phyloP scores from a whole-genome alignment of 2,888 invertebrate species.

The Chydorus sphaericus region DNA sequence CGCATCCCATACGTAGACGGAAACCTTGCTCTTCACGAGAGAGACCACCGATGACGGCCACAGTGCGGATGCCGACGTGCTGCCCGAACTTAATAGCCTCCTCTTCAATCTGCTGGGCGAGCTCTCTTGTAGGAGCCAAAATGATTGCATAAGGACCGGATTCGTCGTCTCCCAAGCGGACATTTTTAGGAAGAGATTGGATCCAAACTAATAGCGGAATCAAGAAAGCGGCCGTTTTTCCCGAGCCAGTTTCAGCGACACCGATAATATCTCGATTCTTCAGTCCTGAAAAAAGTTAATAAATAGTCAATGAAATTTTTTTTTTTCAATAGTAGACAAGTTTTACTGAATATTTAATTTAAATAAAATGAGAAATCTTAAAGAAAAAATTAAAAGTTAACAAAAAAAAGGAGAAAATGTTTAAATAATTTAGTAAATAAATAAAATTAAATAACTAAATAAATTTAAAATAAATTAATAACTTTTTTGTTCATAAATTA shows the following conservation, averaged over 20 bases:
- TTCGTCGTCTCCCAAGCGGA: conserved; percentile 74
- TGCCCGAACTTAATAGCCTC: conserved; percentile 95
- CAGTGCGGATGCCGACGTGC: conserved; percentile 80
- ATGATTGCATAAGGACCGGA: conserved; percentile 96
- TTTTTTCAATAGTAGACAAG: neutral
- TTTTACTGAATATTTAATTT: neutral
- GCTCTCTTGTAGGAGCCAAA: conserved; percentile 95
- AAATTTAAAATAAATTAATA: no score
- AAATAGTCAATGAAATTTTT: neutral
- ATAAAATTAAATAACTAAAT: no score
- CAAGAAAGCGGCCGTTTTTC: conserved; percentile 96
- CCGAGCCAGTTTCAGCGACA: conserved; percentile 97
- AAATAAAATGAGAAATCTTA: neutral
- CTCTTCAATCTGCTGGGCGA: conserved; percentile 98
- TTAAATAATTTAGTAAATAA: neutral
- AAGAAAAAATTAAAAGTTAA: neutral
- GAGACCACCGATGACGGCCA: conserved; percentile 94
- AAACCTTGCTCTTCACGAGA: conserved; percentile 98
- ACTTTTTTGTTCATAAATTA: conserved; percentile 16
- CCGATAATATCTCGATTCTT: conserved; percentile 95
- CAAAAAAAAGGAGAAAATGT: neutral
- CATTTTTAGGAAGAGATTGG: conserved; percentile 89
- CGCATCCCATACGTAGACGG: conserved; percentile 87
- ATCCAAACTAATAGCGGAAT: conserved; percentile 97
- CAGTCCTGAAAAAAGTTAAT: conserved; percentile 26